Evolutionary conservation across 2,113 vertebrate species (phyloP), one percentile per base, ranked within the genome.

Genomic region (Glaucidium brasilianum): DNA sequence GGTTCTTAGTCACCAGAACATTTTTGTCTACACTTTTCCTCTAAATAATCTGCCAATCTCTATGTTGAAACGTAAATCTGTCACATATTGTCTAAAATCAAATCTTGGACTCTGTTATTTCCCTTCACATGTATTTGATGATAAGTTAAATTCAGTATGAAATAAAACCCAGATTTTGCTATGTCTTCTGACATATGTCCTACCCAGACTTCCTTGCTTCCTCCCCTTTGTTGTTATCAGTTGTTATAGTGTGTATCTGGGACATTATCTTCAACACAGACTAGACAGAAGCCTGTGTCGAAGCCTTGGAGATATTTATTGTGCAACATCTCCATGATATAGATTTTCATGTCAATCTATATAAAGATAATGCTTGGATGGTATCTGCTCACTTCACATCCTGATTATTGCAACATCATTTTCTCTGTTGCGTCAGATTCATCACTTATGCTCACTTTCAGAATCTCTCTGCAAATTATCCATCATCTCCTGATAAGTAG

Each of bases 341-440:
- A 73, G 85, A 92, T 93, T 93, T 95, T 94, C 52, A 30, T 59
- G 64, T 93, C 78, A 92, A 43, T 87, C 74, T 79, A 25, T 89
- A 88, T 85, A 85, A 93, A 80, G 73, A 92, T 89, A 89, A 86
- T n/a, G 92, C 63, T 88, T 82, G 69, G 78, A 79, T 82, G 52
- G 32, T 85, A 69, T 90, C 85, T 85, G 26, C 56, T 94, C 47
- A 37, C 59, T 93, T 92, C 52, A 63, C 52, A 59, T 77, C 63
- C 85, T 88, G 67, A 78, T 95, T 93, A 90, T 82, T 35, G 39
- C 45, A 82, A 73, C 53, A 85, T 74, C 18, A 60, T 96, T 96
- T 85, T 90, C 71, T 80, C 25, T 66, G 6, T 85, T 91, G 66
- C 10, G 2, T 66, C 68, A 58, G 56, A 91, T 93, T 88, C 37